These are phyloP conservation scores for Trichopria drosophilae DNA, from an alignment of 2,888 invertebrate genomes.

Conservation along the genomic window DNA sequence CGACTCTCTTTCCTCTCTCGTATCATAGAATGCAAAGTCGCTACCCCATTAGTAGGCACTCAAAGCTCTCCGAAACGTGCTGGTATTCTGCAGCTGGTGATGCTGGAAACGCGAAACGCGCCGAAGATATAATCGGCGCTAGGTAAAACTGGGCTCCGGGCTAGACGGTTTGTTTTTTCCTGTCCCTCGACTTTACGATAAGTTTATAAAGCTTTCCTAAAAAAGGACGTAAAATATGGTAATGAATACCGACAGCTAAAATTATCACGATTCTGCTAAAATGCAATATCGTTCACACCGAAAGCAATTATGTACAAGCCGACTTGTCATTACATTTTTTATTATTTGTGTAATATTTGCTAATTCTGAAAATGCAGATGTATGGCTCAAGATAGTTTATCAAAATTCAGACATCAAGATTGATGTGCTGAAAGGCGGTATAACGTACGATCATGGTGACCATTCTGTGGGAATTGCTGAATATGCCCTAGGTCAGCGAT, in stretches of 20 bases:
- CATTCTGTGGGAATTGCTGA: slow-evolving; percentile 26
- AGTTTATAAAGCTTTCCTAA: slow-evolving; percentile 8
- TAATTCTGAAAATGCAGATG: no score
- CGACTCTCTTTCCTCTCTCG: slow-evolving; percentile 27
- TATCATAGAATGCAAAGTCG: slow-evolving; percentile 36
- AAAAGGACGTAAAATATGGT: slow-evolving; percentile 19
- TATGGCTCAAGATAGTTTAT: no score
- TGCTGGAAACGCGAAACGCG: slow-evolving; percentile 20
- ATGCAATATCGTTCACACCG: no score
- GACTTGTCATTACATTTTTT: no score
- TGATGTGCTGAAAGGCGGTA: no score
- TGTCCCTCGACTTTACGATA: background rate
- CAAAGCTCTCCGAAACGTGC: slow-evolving; percentile 33
- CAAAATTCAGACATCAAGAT: no score
- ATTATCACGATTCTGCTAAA: slow-evolving; percentile 26
- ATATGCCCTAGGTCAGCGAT: slow-evolving; percentile 33
- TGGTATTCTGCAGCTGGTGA: slow-evolving; percentile 15
- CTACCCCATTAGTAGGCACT: slow-evolving; percentile 37
- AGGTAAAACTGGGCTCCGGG: slow-evolving; percentile 11
- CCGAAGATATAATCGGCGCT: slow-evolving; percentile 33
- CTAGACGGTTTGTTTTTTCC: slow-evolving; percentile 14
- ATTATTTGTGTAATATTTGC: no score
- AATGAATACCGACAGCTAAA: slow-evolving; percentile 25
- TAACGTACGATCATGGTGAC: no score
- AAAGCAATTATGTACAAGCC: no score